These are phyloP conservation scores for Euleptes europaea DNA, from an alignment of 2,113 vertebrate species.

Conservation along the genomic window DNA sequence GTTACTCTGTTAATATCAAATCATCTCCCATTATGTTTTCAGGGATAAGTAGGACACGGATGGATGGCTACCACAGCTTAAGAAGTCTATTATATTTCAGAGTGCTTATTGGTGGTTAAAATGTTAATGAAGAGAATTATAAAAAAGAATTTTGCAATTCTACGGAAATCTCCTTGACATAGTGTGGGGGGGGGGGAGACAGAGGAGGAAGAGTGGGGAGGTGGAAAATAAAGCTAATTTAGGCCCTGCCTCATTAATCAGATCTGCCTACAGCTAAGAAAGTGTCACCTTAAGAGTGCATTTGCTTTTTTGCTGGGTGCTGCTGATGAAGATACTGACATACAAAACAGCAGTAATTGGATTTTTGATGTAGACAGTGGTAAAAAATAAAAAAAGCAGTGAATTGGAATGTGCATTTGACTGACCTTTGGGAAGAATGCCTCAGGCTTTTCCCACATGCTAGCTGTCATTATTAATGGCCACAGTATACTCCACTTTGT, in stretches of 20 bases:
- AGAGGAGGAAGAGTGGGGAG: neutral
- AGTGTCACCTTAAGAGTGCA: constrained; percentile 62
- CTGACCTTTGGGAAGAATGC: constrained; percentile 67
- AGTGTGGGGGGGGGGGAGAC: neutral
- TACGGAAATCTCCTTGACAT: constrained; percentile 53
- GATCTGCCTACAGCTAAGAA: constrained; percentile 65
- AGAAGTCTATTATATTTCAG: constrained; percentile 58
- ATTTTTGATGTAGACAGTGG: constrained; percentile 48
- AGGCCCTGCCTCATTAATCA: constrained; percentile 76
- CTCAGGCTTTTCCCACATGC: constrained; percentile 44
- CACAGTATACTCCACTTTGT: constrained; percentile 36
- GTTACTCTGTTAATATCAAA: constrained; percentile 64
- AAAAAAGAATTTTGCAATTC: constrained; percentile 49
- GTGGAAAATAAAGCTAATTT: constrained; percentile 70
- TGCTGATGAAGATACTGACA: constrained; percentile 65
- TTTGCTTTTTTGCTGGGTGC: constrained; percentile 56
- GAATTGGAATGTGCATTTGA: constrained; percentile 46
- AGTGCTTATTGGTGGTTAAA: constrained; percentile 53
- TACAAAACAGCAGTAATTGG: constrained; percentile 67
- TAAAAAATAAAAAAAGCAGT: constrained; percentile 19
- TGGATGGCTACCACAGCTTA: constrained; percentile 50
- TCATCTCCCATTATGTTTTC: constrained; percentile 70
- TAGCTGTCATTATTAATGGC: constrained; percentile 52
- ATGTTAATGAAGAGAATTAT: constrained; percentile 62
- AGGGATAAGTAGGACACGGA: constrained; percentile 63